Conservation (phyloP, 1,140 invertebrate species). For the Drosophila gunungcola region DNA sequence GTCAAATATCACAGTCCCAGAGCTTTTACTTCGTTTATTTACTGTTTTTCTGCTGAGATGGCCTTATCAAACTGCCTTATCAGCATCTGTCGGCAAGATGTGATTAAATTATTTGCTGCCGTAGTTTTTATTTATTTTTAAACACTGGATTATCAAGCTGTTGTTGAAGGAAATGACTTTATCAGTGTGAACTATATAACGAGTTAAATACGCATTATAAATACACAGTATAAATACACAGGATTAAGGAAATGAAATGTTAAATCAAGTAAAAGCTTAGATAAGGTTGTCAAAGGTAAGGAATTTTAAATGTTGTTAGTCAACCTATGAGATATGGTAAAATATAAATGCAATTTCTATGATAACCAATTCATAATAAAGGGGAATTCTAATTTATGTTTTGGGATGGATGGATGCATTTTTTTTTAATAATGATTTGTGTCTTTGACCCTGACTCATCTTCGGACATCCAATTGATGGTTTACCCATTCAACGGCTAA, state of each 20-base stretch:
- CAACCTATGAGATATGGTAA: too few relatives aligned
- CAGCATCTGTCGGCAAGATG: conserved; percentile 26
- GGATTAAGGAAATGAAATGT: not conserved
- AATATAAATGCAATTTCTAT: too few relatives aligned
- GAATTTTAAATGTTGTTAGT: not conserved
- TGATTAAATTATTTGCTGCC: conserved; percentile 15
- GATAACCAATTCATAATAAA: too few relatives aligned
- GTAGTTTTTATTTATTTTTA: conserved; percentile 7
- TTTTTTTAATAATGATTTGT: too few relatives aligned
- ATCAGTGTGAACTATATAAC: conserved; percentile 34
- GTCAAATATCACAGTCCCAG: conserved; percentile 10
- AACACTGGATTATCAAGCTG: conserved; percentile 13
- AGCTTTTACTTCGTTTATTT: conserved; percentile 14
- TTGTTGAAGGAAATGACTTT: conserved; percentile 6
- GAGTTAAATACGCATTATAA: not conserved
- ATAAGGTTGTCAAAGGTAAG: too few relatives aligned
- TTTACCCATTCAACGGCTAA: conserved; percentile 17
- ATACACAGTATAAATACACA: not conserved
- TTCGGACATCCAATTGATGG: not conserved
- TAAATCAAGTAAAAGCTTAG: too few relatives aligned
- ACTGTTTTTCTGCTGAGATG: conserved; percentile 15
- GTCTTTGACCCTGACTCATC: conserved; percentile 31
- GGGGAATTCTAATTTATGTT: too few relatives aligned
- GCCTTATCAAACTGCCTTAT: conserved; percentile 38
- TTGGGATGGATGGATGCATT: too few relatives aligned